Percentiles rank a stretch among this genome's conserved stretches.
phyloP scores from a whole-genome alignment of 2,113 vertebrate genomes.

The Proterorhinus semilunaris region DNA sequence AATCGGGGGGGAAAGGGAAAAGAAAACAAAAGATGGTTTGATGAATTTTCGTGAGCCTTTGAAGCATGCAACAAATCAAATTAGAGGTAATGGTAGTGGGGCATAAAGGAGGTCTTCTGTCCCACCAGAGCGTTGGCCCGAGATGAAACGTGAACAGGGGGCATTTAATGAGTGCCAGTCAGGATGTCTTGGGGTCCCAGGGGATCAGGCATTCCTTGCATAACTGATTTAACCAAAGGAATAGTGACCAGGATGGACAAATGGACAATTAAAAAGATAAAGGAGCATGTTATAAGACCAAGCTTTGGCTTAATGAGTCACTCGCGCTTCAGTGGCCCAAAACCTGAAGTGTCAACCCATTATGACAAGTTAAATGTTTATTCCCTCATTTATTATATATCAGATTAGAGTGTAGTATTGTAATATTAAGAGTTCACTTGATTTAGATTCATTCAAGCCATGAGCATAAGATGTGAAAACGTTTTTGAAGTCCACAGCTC shows the following conservation, averaged over 20 bases:
- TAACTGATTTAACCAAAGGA: conserved; percentile 45
- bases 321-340: background rate
- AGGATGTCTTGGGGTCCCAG: conserved; percentile 47
- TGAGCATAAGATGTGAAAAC: too few species aligned
- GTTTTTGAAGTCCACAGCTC: too few species aligned
- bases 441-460: too few species aligned
- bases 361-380: too few species aligned
- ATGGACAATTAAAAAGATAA: conserved; percentile 42
- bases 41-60: conserved; percentile 42
- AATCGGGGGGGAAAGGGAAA: background rate
- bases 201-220: conserved; percentile 65
- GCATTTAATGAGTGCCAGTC: conserved; percentile 45
- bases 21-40: conserved; percentile 48
- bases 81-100: conserved; percentile 11
- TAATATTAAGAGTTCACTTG: too few species aligned
- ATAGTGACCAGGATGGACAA: conserved; percentile 17
- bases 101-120: conserved; percentile 24
- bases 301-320: conserved; percentile 11
- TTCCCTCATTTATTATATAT: too few species aligned
- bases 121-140: conserved; percentile 12
- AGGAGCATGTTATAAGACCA: conserved; percentile 24
- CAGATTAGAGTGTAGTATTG: too few species aligned
- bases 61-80: conserved; percentile 12
- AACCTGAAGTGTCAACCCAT: background rate
- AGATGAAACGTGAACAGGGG: conserved; percentile 34